Base-by-base conservation (phyloP, 2,797 vertebrate species). In the Sebastes wilsoni region DNA sequence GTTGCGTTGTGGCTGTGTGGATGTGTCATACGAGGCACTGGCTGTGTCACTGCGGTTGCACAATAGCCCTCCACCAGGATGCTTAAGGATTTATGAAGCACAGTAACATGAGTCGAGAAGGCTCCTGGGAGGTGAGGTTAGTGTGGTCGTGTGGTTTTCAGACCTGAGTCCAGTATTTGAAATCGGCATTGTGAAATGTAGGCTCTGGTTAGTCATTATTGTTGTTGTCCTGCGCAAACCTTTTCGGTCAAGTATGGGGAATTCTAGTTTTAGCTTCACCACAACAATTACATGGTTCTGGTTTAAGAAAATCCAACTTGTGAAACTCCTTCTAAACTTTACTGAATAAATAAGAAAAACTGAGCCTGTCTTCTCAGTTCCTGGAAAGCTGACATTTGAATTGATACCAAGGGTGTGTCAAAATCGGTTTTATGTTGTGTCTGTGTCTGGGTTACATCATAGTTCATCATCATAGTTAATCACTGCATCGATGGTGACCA, bases 111-210 rank as follows among this genome's bases (percentile, higher is more conserved):
- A 88, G 80, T 52, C 14, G 22, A 66, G 64, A 59, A 13, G 81
- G 59, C 85, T 87, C 84, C 79, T 58, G 86, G 86, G 87, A 85
- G 86, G 75, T 81, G 88, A 79, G 87, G 79, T 84, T 76, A 72
- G 25, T 71, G 71, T 42, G 87, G 83, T 65, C 9, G 30, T 68
- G 86, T 79, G 80, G 84, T 87, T 92, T 77, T 74, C 72, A 81
- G 79, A 84, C 81, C 70, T 75, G 49, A 83, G 74, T 78, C 78
- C 88, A 88, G 86, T 79, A 90, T 90, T 71, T 82, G 80, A 83
- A 85, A 78, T 87, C 72, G 58, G 67, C 61, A 68, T 81, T 86
- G 85, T 80, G 79, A 88, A 92, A 89, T 71, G 72, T 27, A 13
- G 34, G 34, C 66, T 56, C 49, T 72, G 75, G 72, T 79, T 75